Evolutionary conservation across 2,888 invertebrate species (phyloP), one percentile per base, ranked within the genome.

Genomic region (Nymphalis polychloros): DNA sequence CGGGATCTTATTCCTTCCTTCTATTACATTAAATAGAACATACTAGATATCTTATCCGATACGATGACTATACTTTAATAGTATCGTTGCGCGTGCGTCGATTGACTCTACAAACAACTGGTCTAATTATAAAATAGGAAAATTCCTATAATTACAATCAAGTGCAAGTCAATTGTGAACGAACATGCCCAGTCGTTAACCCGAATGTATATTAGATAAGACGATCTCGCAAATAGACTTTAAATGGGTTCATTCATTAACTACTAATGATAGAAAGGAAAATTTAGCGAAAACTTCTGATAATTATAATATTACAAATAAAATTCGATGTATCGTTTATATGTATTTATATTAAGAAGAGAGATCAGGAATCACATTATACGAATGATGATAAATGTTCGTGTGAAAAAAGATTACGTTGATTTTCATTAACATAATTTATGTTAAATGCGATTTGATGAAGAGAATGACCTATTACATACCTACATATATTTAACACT

Each of bases 61-160:
- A 72, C 23, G 66, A 61, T 67, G 63, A 70, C 52, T 71, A 65
- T 53, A 68, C 53, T 50, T 19, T 55, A 55, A 55, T 67, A 73
- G 35, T 81, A 83, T 80, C 81, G 80, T 74, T 72, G 75, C 85
- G 82, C 85, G 83, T 83, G 82, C 81, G 78, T 71, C 67, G 64
- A 53, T 70, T 71, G 75, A 76, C 76, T 82, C 80, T 82, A 76
- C 68, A 75, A 76, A 76, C 77, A 82, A 83, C 81, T 80, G 76
- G 77, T 79, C 74, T 79, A 79, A 78, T 81, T 83, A 85, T 84
- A 83, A 83, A 57, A 84, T 89, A 87, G 92, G 92, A 92, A 92
- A 87, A 86, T 92, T 92, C 91, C 92, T 84, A 85, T 84, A 82
- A 86, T 85, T 86, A 83, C 76, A 76, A 77, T 78, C 77, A 75